Percentiles rank a stretch among this genome's conserved stretches.
phyloP scores from a whole-genome alignment of 2,888 invertebrate genomes.

The Leistus spinibarbis region DNA sequence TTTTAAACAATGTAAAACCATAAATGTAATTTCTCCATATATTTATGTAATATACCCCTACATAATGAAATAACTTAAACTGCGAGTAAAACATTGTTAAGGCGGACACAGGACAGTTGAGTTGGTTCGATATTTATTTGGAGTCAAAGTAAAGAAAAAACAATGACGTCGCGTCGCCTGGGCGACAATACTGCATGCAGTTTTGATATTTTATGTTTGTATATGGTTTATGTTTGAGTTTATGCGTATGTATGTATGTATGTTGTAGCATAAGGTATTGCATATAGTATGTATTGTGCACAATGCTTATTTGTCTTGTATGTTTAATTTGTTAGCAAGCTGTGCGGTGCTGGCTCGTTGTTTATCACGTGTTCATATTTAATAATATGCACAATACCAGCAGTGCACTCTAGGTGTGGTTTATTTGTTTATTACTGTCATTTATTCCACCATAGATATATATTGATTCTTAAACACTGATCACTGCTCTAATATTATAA shows the following conservation, averaged over 20 bases:
- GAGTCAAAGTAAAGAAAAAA: background rate
- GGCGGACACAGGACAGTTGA: background rate
- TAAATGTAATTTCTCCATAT: too few species aligned
- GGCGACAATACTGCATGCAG: background rate
- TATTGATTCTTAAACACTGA: background rate
- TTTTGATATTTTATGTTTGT: constrained; percentile 1
- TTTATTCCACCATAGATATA: background rate
- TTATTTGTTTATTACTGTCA: background rate
- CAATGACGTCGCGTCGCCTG: background rate
- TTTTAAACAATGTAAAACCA: too few species aligned
- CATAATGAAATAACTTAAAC: background rate
- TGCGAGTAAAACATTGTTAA: background rate
- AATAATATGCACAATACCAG: background rate
- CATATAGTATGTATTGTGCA: background rate
- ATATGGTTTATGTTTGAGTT: background rate
- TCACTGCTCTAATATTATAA: background rate
- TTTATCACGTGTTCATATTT: constrained; percentile 1
- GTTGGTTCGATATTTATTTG: background rate
- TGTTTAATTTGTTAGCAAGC: constrained; percentile 2
- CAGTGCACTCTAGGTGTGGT: background rate
- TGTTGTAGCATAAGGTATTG: background rate
- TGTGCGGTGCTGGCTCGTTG: background rate
- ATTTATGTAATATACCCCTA: background rate
- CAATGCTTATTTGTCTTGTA: constrained; percentile 4
- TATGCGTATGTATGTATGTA: background rate